Evolutionary conservation across 2,888 invertebrate species (phyloP), one percentile per base, ranked within the genome.

Genomic region (Platycheirus albimanus): DNA sequence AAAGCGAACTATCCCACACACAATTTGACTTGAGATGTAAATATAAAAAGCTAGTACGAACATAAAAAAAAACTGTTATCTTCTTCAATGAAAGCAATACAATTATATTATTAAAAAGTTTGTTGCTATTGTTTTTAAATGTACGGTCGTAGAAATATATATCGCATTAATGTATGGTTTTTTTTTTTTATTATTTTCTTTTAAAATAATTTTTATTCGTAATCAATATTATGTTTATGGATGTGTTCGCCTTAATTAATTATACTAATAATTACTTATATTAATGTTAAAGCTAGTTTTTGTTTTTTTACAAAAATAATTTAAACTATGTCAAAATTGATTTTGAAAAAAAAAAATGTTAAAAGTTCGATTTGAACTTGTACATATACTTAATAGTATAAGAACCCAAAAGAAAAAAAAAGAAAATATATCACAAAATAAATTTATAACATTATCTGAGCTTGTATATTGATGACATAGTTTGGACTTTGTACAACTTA

Each of bases 311-410:
- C 38, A 58, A 77, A 81, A 76, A 81, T 71, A 63, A 76, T 66
- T 33, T 66, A 66, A 33, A 63, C 30, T 38, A 41, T 64, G 36
- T 36, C 70, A 71, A 81, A 61, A 66, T 76, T 72, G 51, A 15
- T 64, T 63, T 77, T 66, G 45, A 72, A 69, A 58, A 58, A 28
- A 30, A 58, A 28, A 28, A 17, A 74, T 54, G 69, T 63, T 49
- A 33, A 77, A 41, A 72, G 72, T 69, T 83, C 78, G 56, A 51
- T 64, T 49, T n/a, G 78, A 69, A 78, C 74, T 85, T 86, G 86
- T 87, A 89, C 87, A 90, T 88, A 90, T 90, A 90, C 89, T 90
- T 90, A 90, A 90, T 90, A 90, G 89, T 86, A 87, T 90, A 90
- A 90, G 89, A 19, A 51, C 33, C 69, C 87, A 87, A 87, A 85